phyloP scores from a whole-genome alignment of 2,888 invertebrate species.

The Gari tellinella region DNA sequence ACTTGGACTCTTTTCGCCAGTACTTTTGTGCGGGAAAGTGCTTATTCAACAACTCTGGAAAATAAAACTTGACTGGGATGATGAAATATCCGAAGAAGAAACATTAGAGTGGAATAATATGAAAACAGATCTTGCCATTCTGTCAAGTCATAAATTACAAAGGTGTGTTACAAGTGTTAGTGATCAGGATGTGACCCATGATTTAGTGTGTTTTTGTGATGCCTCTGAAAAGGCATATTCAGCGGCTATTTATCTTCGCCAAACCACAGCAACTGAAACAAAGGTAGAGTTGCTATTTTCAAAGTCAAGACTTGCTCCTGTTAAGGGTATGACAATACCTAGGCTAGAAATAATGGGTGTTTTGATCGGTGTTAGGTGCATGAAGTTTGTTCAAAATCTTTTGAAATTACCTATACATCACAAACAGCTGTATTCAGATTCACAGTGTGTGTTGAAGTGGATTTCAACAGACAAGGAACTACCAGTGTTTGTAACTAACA shows the following conservation, averaged over 20 bases:
- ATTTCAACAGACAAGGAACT: too few relatives aligned
- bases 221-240: conserved; percentile 10
- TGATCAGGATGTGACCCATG: not conserved
- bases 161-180: not conserved
- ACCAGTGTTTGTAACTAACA: too few relatives aligned
- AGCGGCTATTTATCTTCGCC: conserved; percentile 5
- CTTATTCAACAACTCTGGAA: conserved; percentile 14
- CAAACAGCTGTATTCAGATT: too few relatives aligned
- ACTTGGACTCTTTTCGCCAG: too few relatives aligned
- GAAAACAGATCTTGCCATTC: not conserved
- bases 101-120: conserved; percentile 1
- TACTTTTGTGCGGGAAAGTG: conserved; percentile 1
- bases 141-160: not conserved
- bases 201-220: conserved; percentile 22
- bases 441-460: too few relatives aligned
- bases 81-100: not conserved
- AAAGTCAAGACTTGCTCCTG: too few relatives aligned
- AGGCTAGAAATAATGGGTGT: conserved; percentile 31
- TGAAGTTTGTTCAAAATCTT: conserved; percentile 9
- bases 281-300: too few relatives aligned
- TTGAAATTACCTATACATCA: too few relatives aligned
- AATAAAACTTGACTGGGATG: conserved; percentile 15
- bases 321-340: conserved; percentile 20
- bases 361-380: conserved; percentile 8
- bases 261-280: not conserved